Percentiles rank a stretch among this genome's conserved stretches.
phyloP scores from a whole-genome alignment of 2,797 vertebrate genomes.

The Lacerta agilis region DNA sequence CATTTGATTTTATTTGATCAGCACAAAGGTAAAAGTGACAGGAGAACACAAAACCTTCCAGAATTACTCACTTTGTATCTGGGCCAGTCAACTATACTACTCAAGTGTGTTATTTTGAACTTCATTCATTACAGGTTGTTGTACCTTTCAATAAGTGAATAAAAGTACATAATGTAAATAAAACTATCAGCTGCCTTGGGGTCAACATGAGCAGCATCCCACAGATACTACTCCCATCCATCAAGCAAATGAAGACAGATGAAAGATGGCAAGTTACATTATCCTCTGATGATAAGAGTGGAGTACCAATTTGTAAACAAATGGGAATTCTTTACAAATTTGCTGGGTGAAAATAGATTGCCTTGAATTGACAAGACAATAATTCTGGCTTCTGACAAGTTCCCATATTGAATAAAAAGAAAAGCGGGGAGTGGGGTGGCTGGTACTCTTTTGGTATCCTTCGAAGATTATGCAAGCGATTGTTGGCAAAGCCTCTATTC shows the following conservation, averaged over 20 bases:
- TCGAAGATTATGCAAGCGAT: not conserved
- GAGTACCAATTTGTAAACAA: conserved; percentile 60
- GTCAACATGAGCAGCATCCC: conserved; percentile 51
- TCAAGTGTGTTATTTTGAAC: conserved; percentile 39
- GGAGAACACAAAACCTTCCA: not conserved
- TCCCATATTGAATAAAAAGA: conserved; percentile 50
- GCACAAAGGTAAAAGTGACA: not conserved
- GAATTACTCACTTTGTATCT: not conserved
- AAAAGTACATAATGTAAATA: conserved; percentile 42
- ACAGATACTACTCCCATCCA: conserved; percentile 17
- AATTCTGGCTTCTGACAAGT: conserved; percentile 64
- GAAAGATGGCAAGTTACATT: conserved; percentile 42
- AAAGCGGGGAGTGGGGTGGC: not conserved
- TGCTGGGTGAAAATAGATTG: conserved; percentile 69
- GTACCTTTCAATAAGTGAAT: conserved; percentile 17
- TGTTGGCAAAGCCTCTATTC: not conserved
- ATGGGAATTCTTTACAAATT: conserved; percentile 69
- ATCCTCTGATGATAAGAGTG: conserved; percentile 41
- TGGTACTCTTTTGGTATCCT: not conserved
- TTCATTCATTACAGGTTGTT: conserved; percentile 35
- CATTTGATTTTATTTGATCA: not conserved
- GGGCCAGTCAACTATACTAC: conserved; percentile 16
- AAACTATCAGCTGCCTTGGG: conserved; percentile 14
- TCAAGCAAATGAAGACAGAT: conserved; percentile 51
- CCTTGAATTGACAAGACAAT: conserved; percentile 59